A percentile compares a stretch with the other conserved stretches of the same genome.
Conservation (phyloP, 2,113 vertebrate species). For the Xenus cinereus region DNA sequence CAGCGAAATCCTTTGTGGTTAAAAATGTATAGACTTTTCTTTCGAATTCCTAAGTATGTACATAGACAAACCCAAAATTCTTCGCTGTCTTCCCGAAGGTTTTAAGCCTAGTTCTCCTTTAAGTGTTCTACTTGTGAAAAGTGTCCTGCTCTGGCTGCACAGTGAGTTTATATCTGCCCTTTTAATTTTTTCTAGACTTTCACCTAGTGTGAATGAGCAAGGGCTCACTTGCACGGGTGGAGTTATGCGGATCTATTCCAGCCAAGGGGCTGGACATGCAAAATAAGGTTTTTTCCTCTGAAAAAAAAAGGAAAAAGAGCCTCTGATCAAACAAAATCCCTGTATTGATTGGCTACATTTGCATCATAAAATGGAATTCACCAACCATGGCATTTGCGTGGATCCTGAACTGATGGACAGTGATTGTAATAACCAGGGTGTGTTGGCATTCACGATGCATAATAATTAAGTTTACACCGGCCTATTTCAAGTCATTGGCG, state of each 20-base stretch:
- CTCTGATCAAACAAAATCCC: conserved; percentile 16
- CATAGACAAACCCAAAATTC: background rate
- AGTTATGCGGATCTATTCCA: background rate
- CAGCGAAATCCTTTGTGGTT: conserved; percentile 57
- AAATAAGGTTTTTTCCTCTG: background rate
- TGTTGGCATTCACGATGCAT: background rate
- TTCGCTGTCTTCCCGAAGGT: background rate
- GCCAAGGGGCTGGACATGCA: background rate
- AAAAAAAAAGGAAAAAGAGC: background rate
- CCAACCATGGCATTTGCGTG: background rate
- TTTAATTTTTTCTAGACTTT: background rate
- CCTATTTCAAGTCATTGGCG: background rate
- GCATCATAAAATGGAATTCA: conserved; percentile 67
- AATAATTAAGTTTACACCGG: background rate
- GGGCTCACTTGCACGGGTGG: background rate
- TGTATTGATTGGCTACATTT: conserved; percentile 39
- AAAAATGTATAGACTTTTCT: conserved; percentile 39
- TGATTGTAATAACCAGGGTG: conserved; percentile 7
- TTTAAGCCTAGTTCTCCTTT: background rate
- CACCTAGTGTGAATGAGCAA: background rate
- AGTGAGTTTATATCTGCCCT: background rate
- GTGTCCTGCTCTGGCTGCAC: background rate
- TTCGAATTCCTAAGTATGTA: background rate
- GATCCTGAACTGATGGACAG: conserved; percentile 7
- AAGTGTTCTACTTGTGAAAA: background rate